These are phyloP conservation scores for Rotaria macrura DNA, from an alignment of 2,888 invertebrate species.

Conservation along the genomic window DNA sequence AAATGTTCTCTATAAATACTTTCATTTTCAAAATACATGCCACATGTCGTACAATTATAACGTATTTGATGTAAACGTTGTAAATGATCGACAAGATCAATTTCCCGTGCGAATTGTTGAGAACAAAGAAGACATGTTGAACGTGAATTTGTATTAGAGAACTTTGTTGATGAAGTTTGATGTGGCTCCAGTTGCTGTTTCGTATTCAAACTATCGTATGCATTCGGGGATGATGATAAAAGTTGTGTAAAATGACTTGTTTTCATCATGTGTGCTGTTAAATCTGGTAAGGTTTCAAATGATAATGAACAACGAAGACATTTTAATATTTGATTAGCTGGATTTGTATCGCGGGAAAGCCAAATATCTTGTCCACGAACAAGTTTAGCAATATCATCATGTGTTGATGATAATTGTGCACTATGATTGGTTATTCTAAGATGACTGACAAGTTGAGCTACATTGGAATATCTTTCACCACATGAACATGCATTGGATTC, in stretches of 20 bases:
- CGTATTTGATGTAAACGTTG: not conserved
- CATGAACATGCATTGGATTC: not conserved
- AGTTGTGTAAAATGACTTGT: constrained; percentile 29
- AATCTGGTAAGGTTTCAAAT: constrained; percentile 26
- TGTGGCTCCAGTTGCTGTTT: not conserved
- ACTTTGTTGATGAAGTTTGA: not conserved
- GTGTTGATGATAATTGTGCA: constrained; percentile 15
- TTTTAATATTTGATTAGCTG: constrained; percentile 30
- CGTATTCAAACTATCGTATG: not conserved
- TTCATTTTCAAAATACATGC: constrained; percentile 17
- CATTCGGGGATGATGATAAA: not conserved
- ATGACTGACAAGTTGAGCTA: not conserved
- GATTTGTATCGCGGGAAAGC: constrained; percentile 29
- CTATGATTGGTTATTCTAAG: constrained; percentile 3
- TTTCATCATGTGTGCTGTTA: constrained; percentile 30
- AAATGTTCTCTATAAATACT: not conserved
- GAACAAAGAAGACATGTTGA: constrained; percentile 21
- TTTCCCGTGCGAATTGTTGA: not conserved
- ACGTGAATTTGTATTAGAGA: not conserved
- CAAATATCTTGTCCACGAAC: constrained; percentile 32
- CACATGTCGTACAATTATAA: constrained; percentile 5
- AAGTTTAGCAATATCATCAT: constrained; percentile 23
- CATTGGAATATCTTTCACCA: not conserved
- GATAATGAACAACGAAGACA: constrained; percentile 29
- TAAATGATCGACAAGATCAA: constrained; percentile 17